Percentiles rank a stretch among this genome's conserved stretches.
Conservation (phyloP, 1,140 invertebrate genomes). For the Apis florea region DNA sequence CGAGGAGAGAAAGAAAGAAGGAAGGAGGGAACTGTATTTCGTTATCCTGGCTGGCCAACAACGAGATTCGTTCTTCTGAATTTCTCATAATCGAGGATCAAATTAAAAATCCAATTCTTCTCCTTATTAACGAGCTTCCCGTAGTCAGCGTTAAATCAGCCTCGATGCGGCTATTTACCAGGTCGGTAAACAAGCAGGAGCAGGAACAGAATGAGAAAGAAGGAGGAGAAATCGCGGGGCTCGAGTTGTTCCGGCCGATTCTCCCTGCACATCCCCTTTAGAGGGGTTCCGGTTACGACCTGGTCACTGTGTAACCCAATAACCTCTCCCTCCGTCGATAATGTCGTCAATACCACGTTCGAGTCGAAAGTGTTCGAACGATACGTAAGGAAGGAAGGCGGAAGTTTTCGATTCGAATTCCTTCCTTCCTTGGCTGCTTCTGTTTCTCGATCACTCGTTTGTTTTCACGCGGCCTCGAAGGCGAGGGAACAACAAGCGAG, state of each 20-base stretch:
- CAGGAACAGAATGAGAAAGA: not conserved
- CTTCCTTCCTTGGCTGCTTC: no score
- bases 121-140: conserved; percentile 17
- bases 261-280: conserved; percentile 53
- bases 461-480: no score
- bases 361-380: no score
- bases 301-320: conserved; percentile 49
- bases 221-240: conserved; percentile 35
- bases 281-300: conserved; percentile 47
- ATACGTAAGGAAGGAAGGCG: no score
- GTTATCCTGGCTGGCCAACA: no score
- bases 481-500: no score
- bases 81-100: no score
- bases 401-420: no score
- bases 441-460: no score
- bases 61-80: no score
- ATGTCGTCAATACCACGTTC: conserved; percentile 48
- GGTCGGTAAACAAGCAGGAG: conserved; percentile 8
- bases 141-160: conserved; percentile 27
- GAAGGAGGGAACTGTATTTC: not conserved
- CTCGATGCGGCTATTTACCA: conserved; percentile 35
- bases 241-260: conserved; percentile 12
- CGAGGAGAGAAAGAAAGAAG: not conserved
- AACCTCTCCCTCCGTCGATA: conserved; percentile 40
- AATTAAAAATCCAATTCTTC: not conserved